phyloP scores from a whole-genome alignment of 2,113 vertebrate genomes.

The Oryctolagus cuniculus region mOryCun1.1 NC_091432.1:191479001-191479500 shows the following conservation, averaged over 20 bases:
- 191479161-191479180: slow-evolving; percentile 74
- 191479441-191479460: background rate
- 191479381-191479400: background rate
- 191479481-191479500: background rate
- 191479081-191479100: slow-evolving; percentile 11
- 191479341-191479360: slow-evolving; percentile 50
- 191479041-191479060: slow-evolving; percentile 27
- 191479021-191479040: background rate
- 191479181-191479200: slow-evolving; percentile 61
- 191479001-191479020: accelerated
- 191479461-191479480: background rate
- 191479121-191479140: slow-evolving; percentile 1
- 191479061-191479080: slow-evolving; percentile 6
- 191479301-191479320: slow-evolving; percentile 57
- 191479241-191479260: slow-evolving; percentile 76
- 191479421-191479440: background rate
- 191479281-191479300: slow-evolving; percentile 68
- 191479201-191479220: slow-evolving; percentile 38
- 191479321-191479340: slow-evolving; percentile 64
- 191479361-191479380: slow-evolving; percentile 53
- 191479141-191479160: slow-evolving; percentile 75
- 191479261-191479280: slow-evolving; percentile 72
- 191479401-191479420: background rate
- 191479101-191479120: background rate
- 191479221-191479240: slow-evolving; percentile 63